These are phyloP conservation scores for Gadopsis marmoratus DNA, from an alignment of 2,797 vertebrate genomes.

Conservation along the genomic window DNA sequence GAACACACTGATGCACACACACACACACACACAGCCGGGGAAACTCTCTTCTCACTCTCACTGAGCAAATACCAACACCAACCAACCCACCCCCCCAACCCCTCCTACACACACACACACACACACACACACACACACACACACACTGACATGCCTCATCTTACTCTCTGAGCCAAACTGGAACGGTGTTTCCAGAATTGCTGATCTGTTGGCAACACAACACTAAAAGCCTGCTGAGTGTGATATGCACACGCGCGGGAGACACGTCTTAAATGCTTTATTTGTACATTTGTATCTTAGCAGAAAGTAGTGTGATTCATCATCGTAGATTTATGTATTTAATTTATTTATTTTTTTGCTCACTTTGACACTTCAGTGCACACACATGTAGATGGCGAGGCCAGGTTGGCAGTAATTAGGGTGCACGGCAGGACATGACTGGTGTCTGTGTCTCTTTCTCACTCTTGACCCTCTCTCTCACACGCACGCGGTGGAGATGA, in stretches of 20 bases:
- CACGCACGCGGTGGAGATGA: conserved; percentile 30
- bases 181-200: conserved; percentile 63
- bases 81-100: not conserved
- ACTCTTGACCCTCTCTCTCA: not conserved
- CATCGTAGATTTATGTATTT: not conserved
- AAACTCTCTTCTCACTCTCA: conserved; percentile 71
- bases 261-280: conserved; percentile 7
- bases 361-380: not conserved
- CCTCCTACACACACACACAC: conserved; percentile 12
- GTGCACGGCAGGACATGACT: conserved; percentile 19
- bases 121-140: conserved; percentile 18
- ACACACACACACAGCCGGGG: conserved; percentile 48
- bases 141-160: conserved; percentile 60
- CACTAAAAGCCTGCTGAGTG: conserved; percentile 60
- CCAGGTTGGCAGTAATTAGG: conserved; percentile 33
- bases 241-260: conserved; percentile 41
- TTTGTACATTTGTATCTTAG: not conserved
- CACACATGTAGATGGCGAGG: conserved; percentile 10
- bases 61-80: conserved; percentile 62
- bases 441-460: conserved; percentile 43
- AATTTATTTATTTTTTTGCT: not conserved
- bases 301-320: conserved; percentile 14
- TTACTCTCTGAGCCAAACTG: conserved; percentile 65
- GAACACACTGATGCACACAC: conserved; percentile 46
- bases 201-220: conserved; percentile 72